These are phyloP conservation scores for Drosophila leontia DNA, from an alignment of 1,140 invertebrate genomes.

Conservation along the genomic window DNA sequence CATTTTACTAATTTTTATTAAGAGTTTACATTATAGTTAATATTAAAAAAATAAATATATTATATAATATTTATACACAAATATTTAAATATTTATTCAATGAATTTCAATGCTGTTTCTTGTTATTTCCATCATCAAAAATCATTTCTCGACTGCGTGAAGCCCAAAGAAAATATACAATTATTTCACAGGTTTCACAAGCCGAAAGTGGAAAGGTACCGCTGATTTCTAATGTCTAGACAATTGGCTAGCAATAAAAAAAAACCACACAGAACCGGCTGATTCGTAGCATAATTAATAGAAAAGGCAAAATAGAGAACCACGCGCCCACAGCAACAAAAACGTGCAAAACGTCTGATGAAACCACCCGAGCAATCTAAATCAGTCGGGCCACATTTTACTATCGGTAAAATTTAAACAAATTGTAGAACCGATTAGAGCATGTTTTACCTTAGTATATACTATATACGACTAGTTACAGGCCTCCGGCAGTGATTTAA, in stretches of 20 bases:
- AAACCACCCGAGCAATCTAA: constrained; percentile 40
- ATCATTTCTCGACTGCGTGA: constrained; percentile 31
- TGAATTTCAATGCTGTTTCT: not conserved
- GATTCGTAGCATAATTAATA: constrained; percentile 24
- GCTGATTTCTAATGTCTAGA: constrained; percentile 22
- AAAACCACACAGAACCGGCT: not conserved
- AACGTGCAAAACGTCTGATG: constrained; percentile 50
- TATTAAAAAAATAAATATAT: not conserved
- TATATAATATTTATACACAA: not conserved
- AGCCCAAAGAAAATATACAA: constrained; percentile 28
- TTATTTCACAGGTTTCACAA: constrained; percentile 16
- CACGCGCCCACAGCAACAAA: constrained; percentile 24
- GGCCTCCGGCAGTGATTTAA: constrained; percentile 55
- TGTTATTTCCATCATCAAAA: constrained; percentile 13
- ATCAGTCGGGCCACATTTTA: constrained; percentile 48
- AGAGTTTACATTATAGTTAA: not conserved
- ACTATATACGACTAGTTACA: constrained; percentile 19
- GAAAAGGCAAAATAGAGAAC: constrained; percentile 12
- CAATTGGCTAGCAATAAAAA: constrained; percentile 7
- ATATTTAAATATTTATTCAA: not conserved
- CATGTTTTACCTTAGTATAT: constrained; percentile 14
- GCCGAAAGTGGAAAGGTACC: constrained; percentile 21
- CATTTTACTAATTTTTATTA: not conserved
- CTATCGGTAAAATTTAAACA: constrained; percentile 24
- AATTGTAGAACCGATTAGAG: constrained; percentile 22